Percentiles rank a stretch among this genome's conserved stretches.
phyloP scores from a whole-genome alignment of 2,888 invertebrate species.

The Mactromeris polynyma region DNA sequence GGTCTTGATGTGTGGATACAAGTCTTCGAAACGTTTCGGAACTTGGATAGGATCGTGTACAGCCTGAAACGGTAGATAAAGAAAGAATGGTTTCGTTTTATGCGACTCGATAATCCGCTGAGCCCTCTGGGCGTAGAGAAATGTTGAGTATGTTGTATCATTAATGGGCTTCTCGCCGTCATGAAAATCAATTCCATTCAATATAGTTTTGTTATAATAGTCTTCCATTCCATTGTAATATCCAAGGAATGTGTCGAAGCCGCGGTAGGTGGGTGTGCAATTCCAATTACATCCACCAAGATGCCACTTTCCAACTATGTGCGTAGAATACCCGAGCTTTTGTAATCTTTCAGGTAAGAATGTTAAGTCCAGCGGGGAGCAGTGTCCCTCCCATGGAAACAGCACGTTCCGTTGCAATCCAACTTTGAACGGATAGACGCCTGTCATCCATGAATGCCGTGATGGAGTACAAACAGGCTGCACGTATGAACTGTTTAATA shows the following conservation, averaged over 20 bases:
- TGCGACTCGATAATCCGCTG: conserved; percentile 29
- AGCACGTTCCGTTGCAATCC: conserved; percentile 82
- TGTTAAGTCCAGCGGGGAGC: conserved; percentile 77
- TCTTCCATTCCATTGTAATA: conserved; percentile 86
- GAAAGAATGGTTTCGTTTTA: conserved; percentile 53
- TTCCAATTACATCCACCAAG: conserved; percentile 87
- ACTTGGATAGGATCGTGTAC: conserved; percentile 75
- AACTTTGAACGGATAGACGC: conserved; percentile 77
- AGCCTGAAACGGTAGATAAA: conserved; percentile 73
- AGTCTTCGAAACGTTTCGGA: conserved; percentile 86
- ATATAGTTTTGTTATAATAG: conserved; percentile 75
- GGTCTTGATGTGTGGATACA: conserved; percentile 87
- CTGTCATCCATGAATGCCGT: conserved; percentile 78
- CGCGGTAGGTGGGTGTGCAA: conserved; percentile 87
- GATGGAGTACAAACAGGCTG: conserved; percentile 87
- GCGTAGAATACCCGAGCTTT: conserved; percentile 80
- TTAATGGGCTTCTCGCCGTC: conserved; percentile 35
- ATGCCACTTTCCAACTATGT: conserved; percentile 87
- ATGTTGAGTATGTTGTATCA: conserved; percentile 37
- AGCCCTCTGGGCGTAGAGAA: conserved; percentile 36
- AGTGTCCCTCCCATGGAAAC: conserved; percentile 71
- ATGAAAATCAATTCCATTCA: conserved; percentile 48
- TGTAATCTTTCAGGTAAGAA: conserved; percentile 80
- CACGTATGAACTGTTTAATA: conserved; percentile 87
- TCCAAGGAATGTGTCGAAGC: conserved; percentile 88